Conservation (phyloP, 1,140 invertebrate species). For the Caenorhabditis inopinata region DNA sequence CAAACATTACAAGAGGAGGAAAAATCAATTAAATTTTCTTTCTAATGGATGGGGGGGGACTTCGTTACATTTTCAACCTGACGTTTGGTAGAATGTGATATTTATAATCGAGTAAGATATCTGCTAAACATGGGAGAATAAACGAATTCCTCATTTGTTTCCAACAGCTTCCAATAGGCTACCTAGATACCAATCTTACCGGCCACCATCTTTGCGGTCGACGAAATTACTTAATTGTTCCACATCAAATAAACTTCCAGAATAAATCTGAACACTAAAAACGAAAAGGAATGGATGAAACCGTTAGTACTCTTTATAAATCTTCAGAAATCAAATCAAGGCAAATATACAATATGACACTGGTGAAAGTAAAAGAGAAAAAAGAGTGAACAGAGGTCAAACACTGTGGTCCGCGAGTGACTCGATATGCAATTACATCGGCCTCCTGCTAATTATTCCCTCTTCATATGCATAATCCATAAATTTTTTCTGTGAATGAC, state of each 20-base stretch:
- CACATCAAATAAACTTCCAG: constrained; percentile 12
- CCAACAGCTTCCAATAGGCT: neutral
- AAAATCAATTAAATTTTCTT: too few species aligned
- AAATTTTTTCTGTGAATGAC: neutral
- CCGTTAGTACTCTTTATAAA: too few species aligned
- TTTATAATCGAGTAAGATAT: too few species aligned
- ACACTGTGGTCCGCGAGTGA: constrained; percentile 26
- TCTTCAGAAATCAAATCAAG: neutral
- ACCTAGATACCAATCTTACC: neutral
- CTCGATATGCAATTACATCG: constrained; percentile 22
- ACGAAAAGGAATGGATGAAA: neutral
- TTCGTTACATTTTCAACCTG: too few species aligned
- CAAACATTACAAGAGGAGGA: too few species aligned
- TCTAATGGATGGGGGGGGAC: too few species aligned
- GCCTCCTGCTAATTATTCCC: neutral
- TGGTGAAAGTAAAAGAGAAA: neutral
- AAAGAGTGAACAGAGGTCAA: constrained; percentile 26
- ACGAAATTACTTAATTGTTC: constrained; percentile 22
- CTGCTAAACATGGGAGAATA: too few species aligned
- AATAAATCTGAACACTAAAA: neutral
- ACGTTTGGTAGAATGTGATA: too few species aligned
- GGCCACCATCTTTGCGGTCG: neutral
- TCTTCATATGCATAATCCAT: neutral
- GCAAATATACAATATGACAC: neutral
- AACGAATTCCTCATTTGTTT: too few species aligned